Evolutionary conservation across 2,888 invertebrate genomes (phyloP).

Genomic region (Rhaphigaster nebulosa): DNA sequence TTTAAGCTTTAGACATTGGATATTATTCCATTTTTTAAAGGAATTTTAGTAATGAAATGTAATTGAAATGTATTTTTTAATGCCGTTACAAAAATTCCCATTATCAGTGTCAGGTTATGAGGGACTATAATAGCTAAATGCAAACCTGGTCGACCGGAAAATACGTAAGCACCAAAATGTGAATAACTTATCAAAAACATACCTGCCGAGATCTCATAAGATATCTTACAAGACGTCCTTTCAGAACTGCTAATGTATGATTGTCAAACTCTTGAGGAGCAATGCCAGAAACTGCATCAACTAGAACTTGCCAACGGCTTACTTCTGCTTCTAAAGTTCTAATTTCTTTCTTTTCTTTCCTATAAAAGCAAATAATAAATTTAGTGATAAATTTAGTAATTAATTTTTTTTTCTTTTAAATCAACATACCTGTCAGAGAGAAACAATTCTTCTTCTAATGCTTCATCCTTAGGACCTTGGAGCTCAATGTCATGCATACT

Average conservation of each 20-base stretch:
- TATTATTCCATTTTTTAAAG: too few relatives aligned
- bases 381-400: too few relatives aligned
- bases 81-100: too few relatives aligned
- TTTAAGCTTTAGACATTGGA: too few relatives aligned
- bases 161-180: too few relatives aligned
- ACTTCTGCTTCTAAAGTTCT: slow-evolving; percentile 90
- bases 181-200: slow-evolving; percentile 62
- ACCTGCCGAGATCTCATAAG: slow-evolving; percentile 94
- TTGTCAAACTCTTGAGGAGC: slow-evolving; percentile 91
- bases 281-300: slow-evolving; percentile 89
- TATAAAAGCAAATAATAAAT: slow-evolving; percentile 68
- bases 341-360: slow-evolving; percentile 87
- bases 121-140: too few relatives aligned
- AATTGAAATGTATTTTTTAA: too few relatives aligned
- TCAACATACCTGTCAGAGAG: slow-evolving; percentile 76
- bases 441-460: slow-evolving; percentile 83
- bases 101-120: too few relatives aligned
- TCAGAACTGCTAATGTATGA: slow-evolving; percentile 91
- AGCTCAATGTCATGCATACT: slow-evolving; percentile 87
- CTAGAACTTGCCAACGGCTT: slow-evolving; percentile 91
- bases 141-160: too few relatives aligned
- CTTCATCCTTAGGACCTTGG: slow-evolving; percentile 84
- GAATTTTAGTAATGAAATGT: too few relatives aligned
- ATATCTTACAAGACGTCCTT: slow-evolving; percentile 92
- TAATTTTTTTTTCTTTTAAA: background rate